Evolutionary conservation across 2,113 vertebrate genomes (phyloP), one percentile per base, ranked within the genome.

Genomic region (Triplophysa dalaica): DNA sequence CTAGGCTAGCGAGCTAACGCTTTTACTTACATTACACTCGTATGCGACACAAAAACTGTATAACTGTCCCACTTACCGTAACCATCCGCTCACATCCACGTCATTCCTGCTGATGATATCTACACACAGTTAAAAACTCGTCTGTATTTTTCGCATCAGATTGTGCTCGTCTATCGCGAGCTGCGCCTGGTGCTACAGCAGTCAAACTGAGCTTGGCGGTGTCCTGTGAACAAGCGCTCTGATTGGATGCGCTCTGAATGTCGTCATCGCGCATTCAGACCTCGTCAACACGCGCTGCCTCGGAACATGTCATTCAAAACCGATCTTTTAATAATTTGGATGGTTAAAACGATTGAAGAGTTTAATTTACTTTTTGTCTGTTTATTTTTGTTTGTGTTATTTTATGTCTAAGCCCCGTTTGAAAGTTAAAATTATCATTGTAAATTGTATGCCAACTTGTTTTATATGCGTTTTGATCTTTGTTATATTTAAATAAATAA

Each of bases 131-230:
- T 21, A 7, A n/a, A 56, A 1, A n/a, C n/a, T 14, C 8, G 13
- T 21, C 26, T 1, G 52, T 21, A 1, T 58, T 58, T 38, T 58
- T 58, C 52, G 68, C 67, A 22, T 17, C 45, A 17, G 67, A 52
- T 26, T 54, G 22, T 0, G 22, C 17, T 0, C 67, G 48, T 2
- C 14, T 3, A 3, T 4, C 45, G 45, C 45, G 67, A 69, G 14
- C 4, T 10, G 8, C 45, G 1, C 29, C 56, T 33, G 70, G 52
- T 10, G 29, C 54, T 58, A 4, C 54, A 78, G 79, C 75, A 80
- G 74, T 83, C 86, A 89, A 89, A 89, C 87, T 82, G 81, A 89
- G 84, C 88, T 89, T 89, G 88, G 88, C 88, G 88, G 88, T 85
- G 87, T 88, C 84, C 85, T 74, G 79, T 3, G 79, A 76, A 56